These are phyloP conservation scores for Villa cingulata DNA, from an alignment of 2,888 invertebrate species.

Conservation along the genomic window DNA sequence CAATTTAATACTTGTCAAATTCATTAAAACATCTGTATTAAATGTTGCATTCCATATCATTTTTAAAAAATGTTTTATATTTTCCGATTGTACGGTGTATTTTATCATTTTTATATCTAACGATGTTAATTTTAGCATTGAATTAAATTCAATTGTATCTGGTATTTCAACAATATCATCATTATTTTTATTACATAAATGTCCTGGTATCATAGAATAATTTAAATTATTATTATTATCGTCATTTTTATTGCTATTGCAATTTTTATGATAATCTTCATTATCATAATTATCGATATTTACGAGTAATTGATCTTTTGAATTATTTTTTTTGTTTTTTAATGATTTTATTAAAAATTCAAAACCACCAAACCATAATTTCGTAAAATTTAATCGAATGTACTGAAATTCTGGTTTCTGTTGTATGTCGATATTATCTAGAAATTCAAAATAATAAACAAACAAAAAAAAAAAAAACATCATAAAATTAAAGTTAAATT, in stretches of 20 bases:
- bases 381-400: slow-evolving; percentile 15
- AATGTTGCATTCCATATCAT: slow-evolving; percentile 24
- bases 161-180: slow-evolving; percentile 8
- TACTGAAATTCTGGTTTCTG: slow-evolving; percentile 10
- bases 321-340: background rate
- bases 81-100: slow-evolving; percentile 18
- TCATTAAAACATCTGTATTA: background rate
- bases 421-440: background rate
- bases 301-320: no score
- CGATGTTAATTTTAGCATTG: slow-evolving; percentile 18
- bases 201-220: background rate
- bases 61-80: slow-evolving; percentile 20
- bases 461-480: no score
- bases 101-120: slow-evolving; percentile 23
- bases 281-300: no score
- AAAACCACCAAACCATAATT: slow-evolving; percentile 14
- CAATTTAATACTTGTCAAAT: slow-evolving; percentile 8
- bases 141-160: slow-evolving; percentile 19
- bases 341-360: slow-evolving; percentile 7
- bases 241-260: no score
- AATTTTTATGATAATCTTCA: background rate
- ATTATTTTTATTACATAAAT: slow-evolving; percentile 3
- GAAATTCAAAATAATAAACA: no score
- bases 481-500: no score
- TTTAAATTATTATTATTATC: background rate